Evolutionary conservation across 1,140 invertebrate genomes (phyloP).

Genomic region (Frieseomelitta varia): DNA sequence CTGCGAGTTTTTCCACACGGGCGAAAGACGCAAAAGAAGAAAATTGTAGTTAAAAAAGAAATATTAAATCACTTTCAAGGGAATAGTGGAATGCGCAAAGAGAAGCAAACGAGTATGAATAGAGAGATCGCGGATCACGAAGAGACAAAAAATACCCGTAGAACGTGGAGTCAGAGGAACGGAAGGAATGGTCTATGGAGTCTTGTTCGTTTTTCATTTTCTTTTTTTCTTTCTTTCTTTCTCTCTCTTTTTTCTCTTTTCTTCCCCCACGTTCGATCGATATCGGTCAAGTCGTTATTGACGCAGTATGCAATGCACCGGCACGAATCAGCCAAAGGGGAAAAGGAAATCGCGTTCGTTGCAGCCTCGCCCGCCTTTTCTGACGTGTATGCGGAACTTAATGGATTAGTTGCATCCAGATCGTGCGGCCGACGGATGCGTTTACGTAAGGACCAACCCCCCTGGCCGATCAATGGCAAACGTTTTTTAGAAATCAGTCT

Average conservation of each 20-base stretch:
- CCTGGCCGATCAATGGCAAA: constrained; percentile 57
- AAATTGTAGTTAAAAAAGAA: too few species aligned
- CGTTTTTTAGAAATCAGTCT: constrained; percentile 32
- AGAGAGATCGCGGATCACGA: background rate
- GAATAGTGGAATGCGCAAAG: too few species aligned
- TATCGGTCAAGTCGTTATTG: constrained; percentile 29
- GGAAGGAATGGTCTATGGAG: background rate
- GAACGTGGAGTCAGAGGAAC: background rate
- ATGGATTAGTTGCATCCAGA: constrained; percentile 66
- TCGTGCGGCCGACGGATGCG: background rate
- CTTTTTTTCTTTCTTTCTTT: too few species aligned
- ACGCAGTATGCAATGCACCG: background rate
- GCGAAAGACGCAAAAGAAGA: too few species aligned
- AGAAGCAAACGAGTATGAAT: too few species aligned
- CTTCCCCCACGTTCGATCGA: constrained; percentile 6
- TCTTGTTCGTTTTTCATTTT: constrained; percentile 1
- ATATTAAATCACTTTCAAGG: too few species aligned
- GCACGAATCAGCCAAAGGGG: background rate
- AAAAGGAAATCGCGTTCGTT: constrained; percentile 46
- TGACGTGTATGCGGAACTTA: constrained; percentile 30
- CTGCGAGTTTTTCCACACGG: too few species aligned
- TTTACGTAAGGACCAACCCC: constrained; percentile 16
- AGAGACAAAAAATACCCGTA: background rate
- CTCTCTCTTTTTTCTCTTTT: too few species aligned
- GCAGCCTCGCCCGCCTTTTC: background rate